These are phyloP conservation scores for Podargus strigoides DNA, from an alignment of 2,797 vertebrate genomes.

Conservation along the genomic window DNA sequence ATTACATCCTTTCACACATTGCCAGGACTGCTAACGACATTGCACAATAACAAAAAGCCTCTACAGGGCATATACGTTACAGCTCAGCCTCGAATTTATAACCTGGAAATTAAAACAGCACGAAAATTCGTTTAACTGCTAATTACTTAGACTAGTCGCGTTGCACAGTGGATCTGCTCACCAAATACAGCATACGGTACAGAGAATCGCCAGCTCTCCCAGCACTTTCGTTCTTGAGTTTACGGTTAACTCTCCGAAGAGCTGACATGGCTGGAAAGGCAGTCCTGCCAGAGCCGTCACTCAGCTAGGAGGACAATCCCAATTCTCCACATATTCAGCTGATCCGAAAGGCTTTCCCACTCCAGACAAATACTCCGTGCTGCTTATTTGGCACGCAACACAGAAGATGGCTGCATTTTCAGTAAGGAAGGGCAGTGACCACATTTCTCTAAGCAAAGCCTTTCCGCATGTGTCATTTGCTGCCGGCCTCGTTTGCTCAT, in stretches of 20 bases:
- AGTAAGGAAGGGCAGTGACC: not conserved
- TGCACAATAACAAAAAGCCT: not conserved
- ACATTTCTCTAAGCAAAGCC: not conserved
- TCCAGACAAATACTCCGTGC: not conserved
- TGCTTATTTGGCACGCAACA: not conserved
- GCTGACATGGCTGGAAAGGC: constrained; percentile 77
- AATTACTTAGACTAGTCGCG: not conserved
- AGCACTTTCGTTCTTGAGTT: constrained; percentile 32
- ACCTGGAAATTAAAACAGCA: not conserved
- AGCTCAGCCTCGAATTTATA: not conserved
- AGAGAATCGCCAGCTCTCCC: constrained; percentile 82
- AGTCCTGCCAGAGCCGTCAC: constrained; percentile 16
- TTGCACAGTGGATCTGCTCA: constrained; percentile 6
- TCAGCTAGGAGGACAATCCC: not conserved
- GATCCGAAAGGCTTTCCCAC: not conserved
- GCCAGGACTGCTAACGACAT: not conserved
- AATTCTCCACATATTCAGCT: constrained; percentile 20
- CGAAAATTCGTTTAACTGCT: not conserved
- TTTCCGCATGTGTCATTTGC: not conserved
- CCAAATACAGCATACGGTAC: constrained; percentile 78
- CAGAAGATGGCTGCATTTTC: not conserved
- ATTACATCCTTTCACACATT: not conserved
- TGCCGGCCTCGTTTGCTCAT: not conserved
- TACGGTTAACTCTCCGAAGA: constrained; percentile 82
- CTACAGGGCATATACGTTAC: not conserved